A percentile compares a stretch with the other conserved stretches of the same genome.
phyloP scores from a whole-genome alignment of 2,888 invertebrate species.

The Allygus modestus region DNA sequence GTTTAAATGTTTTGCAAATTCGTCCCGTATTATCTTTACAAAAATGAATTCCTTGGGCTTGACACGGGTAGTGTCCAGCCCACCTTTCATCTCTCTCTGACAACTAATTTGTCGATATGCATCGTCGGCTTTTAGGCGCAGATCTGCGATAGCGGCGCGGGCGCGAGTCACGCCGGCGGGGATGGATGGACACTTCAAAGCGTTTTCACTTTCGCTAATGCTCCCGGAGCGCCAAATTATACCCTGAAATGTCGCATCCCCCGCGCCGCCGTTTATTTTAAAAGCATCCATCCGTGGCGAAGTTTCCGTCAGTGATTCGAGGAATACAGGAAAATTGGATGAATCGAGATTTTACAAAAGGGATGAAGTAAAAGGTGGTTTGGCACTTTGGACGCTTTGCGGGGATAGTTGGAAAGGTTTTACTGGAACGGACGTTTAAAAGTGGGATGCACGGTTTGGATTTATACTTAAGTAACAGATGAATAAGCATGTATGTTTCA shows the following conservation, averaged over 20 bases:
- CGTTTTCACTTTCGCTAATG: slow-evolving; percentile 49
- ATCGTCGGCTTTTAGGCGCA: slow-evolving; percentile 34
- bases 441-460: too few species aligned
- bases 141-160: slow-evolving; percentile 21
- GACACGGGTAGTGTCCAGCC: too few species aligned
- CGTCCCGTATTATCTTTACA: too few species aligned
- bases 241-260: slow-evolving; percentile 14
- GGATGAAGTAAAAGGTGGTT: not conserved
- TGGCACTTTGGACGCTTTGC: not conserved
- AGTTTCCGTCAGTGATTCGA: not conserved
- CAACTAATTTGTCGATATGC: slow-evolving; percentile 33
- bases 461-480: too few species aligned
- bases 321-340: not conserved
- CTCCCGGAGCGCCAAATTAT: slow-evolving; percentile 35
- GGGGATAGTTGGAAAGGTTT: too few species aligned
- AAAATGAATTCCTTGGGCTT: too few species aligned
- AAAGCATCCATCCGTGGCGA: slow-evolving; percentile 4
- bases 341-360: not conserved
- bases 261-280: not conserved
- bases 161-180: not conserved
- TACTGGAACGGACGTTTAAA: too few species aligned
- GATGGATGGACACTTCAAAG: slow-evolving; percentile 18
- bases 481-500: too few species aligned
- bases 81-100: not conserved
- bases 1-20: too few species aligned